phyloP scores from a whole-genome alignment of 1,140 invertebrate genomes.

The Apis laboriosa region DNA sequence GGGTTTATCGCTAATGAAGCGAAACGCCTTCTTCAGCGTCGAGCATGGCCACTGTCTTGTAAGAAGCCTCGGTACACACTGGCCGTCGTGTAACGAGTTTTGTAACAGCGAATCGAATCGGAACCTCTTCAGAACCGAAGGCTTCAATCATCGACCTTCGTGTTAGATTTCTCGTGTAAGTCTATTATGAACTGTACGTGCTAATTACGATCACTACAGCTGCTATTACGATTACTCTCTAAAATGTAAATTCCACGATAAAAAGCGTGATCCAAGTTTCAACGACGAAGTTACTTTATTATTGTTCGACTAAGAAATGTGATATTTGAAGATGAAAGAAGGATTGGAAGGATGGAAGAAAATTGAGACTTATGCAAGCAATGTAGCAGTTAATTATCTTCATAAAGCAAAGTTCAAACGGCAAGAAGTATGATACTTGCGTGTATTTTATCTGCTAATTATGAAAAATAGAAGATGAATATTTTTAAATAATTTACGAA shows the following conservation, averaged over 20 bases:
- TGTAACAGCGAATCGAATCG: slow-evolving; percentile 72
- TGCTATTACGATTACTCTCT: not conserved
- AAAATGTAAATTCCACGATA: not conserved
- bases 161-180: slow-evolving; percentile 48
- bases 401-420: no score
- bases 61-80: slow-evolving; percentile 67
- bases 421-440: no score
- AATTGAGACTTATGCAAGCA: no score
- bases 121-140: slow-evolving; percentile 54
- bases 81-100: slow-evolving; percentile 71
- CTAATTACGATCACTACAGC: slow-evolving; percentile 56
- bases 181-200: slow-evolving; percentile 24
- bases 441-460: no score
- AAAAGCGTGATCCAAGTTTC: not conserved
- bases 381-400: no score
- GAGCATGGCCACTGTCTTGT: slow-evolving; percentile 66
- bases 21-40: slow-evolving; percentile 70
- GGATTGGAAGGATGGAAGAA: no score
- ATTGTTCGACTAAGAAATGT: no score
- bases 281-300: no score
- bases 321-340: no score
- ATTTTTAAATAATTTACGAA: no score
- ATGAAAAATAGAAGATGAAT: no score
- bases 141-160: slow-evolving; percentile 62
- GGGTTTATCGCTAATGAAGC: slow-evolving; percentile 73